Conservation (phyloP, 2,113 vertebrate species). For the Pedionomus torquatus region DNA sequence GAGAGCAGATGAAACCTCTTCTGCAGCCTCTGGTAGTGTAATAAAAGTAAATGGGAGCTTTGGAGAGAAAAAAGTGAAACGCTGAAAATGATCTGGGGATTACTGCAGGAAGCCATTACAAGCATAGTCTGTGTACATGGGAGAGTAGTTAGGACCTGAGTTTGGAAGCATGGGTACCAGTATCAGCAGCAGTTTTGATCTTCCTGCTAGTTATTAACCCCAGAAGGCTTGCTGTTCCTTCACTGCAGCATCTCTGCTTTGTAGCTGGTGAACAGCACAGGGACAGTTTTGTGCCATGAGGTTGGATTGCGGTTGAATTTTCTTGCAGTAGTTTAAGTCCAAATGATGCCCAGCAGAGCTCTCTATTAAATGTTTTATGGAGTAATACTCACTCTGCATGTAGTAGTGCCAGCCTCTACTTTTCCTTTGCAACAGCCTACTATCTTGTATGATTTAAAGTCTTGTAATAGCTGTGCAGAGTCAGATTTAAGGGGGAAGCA, state of each 20-base stretch:
- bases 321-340: slow-evolving; percentile 25
- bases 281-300: not conserved
- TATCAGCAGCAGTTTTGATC: not conserved
- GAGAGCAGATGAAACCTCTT: not conserved
- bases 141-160: not conserved
- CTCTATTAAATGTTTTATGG: slow-evolving; percentile 56
- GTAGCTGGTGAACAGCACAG: not conserved
- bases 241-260: not conserved
- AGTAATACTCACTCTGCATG: slow-evolving; percentile 5
- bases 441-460: not conserved
- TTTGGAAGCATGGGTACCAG: not conserved
- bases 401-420: not conserved
- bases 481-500: not conserved
- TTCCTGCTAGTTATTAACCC: not conserved
- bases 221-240: not conserved
- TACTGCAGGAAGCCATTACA: not conserved
- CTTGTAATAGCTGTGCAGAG: not conserved
- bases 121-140: not conserved
- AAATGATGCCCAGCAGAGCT: slow-evolving; percentile 62
- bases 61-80: not conserved
- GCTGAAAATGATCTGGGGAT: not conserved
- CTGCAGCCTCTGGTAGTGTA: not conserved
- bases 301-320: slow-evolving; percentile 20
- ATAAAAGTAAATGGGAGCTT: not conserved
- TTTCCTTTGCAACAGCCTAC: not conserved